Percentiles rank a stretch among this genome's conserved stretches.
phyloP scores from a whole-genome alignment of 2,797 vertebrate genomes.

The Cossypha dichroa region DNA sequence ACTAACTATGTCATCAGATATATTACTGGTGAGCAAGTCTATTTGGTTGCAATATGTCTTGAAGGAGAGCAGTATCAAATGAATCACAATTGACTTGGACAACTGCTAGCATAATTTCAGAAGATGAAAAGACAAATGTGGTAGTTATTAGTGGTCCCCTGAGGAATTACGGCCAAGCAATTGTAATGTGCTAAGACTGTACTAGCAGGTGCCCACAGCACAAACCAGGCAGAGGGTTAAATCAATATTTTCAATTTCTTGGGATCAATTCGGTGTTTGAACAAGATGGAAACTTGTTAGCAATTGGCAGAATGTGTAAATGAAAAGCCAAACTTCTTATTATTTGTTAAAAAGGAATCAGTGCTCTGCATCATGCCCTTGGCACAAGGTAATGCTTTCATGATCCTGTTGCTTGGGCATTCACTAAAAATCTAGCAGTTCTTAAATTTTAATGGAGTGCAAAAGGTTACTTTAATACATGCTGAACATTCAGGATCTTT shows the following conservation, averaged over 20 bases:
- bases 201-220: slow-evolving; percentile 86
- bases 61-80: slow-evolving; percentile 87
- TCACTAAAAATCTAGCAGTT: slow-evolving; percentile 74
- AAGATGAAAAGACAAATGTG: slow-evolving; percentile 88
- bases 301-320: slow-evolving; percentile 91
- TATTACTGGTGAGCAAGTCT: slow-evolving; percentile 91
- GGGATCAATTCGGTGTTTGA: slow-evolving; percentile 94
- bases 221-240: slow-evolving; percentile 91
- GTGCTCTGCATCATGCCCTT: slow-evolving; percentile 79
- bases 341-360: slow-evolving; percentile 84
- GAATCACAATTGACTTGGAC: slow-evolving; percentile 89
- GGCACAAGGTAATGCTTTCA: slow-evolving; percentile 79
- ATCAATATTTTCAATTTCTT: slow-evolving; percentile 99
- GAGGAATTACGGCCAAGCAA: slow-evolving; percentile 90
- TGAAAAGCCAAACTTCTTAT: slow-evolving; percentile 95
- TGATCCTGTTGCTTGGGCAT: slow-evolving; percentile 79
- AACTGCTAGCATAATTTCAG: slow-evolving; percentile 93
- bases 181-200: slow-evolving; percentile 91
- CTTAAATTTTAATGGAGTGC: slow-evolving; percentile 83
- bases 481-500: slow-evolving; percentile 78
- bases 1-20: slow-evolving; percentile 96
- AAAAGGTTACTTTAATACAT: slow-evolving; percentile 78
- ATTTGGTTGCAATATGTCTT: slow-evolving; percentile 89
- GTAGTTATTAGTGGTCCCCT: slow-evolving; percentile 94
- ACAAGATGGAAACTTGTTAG: slow-evolving; percentile 94